Evolutionary conservation across 2,797 vertebrate species (phyloP).

Genomic region (Sebastes paucispinis): DNA sequence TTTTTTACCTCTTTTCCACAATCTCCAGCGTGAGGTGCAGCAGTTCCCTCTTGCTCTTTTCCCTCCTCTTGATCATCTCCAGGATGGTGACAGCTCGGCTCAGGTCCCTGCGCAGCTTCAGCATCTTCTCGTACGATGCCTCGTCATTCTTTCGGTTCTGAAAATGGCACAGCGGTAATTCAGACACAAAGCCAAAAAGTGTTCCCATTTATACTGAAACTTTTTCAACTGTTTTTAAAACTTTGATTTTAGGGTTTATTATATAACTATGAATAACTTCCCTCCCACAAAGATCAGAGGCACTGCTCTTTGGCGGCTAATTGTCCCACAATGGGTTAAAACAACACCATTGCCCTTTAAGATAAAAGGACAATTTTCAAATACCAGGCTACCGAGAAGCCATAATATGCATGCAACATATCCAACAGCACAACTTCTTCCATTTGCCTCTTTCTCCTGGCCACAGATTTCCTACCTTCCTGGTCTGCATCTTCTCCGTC

Average conservation of each 20-base stretch:
- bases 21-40: conserved; percentile 98
- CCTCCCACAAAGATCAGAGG: neutral
- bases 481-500: conserved; percentile 99
- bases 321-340: neutral
- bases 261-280: no score
- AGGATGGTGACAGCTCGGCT: conserved; percentile 97
- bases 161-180: neutral
- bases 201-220: neutral
- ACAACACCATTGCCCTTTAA: neutral
- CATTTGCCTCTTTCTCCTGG: neutral
- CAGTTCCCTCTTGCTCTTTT: conserved; percentile 97
- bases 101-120: conserved; percentile 95
- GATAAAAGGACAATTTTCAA: neutral
- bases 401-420: neutral
- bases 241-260: neutral
- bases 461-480: conserved; percentile 83
- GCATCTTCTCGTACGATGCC: conserved; percentile 99
- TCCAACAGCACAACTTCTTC: neutral
- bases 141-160: conserved; percentile 99
- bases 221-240: neutral
- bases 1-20: conserved; percentile 93
- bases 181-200: neutral
- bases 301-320: neutral
- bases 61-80: conserved; percentile 98
- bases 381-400: neutral